Base-by-base conservation (phyloP, 2,113 vertebrate genomes). In the Zeus faber region DNA sequence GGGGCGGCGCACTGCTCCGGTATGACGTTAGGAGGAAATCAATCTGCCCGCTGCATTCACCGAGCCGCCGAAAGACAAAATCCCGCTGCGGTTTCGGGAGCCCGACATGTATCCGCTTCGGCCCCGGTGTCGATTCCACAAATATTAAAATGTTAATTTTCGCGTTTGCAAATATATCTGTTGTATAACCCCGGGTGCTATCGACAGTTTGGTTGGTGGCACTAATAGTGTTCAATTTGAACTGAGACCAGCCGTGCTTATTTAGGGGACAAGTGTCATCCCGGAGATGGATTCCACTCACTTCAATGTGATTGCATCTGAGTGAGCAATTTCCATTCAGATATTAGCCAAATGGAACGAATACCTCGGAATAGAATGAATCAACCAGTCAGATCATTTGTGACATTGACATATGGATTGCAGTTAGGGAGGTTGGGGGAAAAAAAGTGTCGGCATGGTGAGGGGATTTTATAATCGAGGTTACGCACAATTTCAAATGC, bases 261-360 rank as follows among this genome's bases (percentile, higher is more conserved):
- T 77, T 75, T 61, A 67, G 47, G 26, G 44, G 52, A 50, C 58
- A 53, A 49, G 47, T 72, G 58, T 70, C 72, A 66, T 72, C 64
- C 31, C 24, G 27, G 29, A 65, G 68, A 80, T 72, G 53, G 69
- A 69, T 70, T 62, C 49, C 46, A 40, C 74, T 85, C 72, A 65
- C 61, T 82, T 79, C 59, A 76, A 79, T 67, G 80, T 81, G 74
- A 84, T 80, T 31, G 55, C 61, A 57, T 77, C 72, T 81, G 52
- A 75, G 48, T 67, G 70, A 72, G 58, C 59, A 64, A 78, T 82
- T 83, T 76, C 69, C 47, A 74, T 82, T 70, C 64, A 65, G 62
- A 79, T 81, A 68, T 83, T 74, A 79, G 58, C 80, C 75, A 72
- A 62, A 81, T 76, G 67, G 73, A 84, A 86, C 75, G 78, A 79